Conservation (phyloP, 2,113 vertebrate species). For the Halcyon malimbica region DNA sequence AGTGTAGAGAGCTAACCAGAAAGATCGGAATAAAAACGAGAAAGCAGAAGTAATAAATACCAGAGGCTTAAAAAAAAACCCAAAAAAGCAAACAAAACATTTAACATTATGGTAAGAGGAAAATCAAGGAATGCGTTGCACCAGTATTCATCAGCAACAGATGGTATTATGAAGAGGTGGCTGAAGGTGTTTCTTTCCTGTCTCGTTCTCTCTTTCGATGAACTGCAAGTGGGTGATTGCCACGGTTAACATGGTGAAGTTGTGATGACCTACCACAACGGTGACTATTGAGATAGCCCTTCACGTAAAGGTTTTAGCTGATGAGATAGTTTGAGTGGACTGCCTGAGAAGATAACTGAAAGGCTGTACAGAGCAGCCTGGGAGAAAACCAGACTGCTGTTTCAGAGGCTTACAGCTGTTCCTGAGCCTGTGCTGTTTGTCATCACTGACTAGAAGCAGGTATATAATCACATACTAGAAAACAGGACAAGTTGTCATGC, state of each 20-base stretch:
- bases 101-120: not conserved
- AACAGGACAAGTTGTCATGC: not conserved
- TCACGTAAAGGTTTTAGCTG: not conserved
- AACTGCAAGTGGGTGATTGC: not conserved
- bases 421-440: rapidly evolving
- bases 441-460: not conserved
- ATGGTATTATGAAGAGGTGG: not conserved
- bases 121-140: not conserved
- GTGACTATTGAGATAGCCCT: not conserved
- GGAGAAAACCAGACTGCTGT: not conserved
- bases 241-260: not conserved
- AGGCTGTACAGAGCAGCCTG: not conserved
- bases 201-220: rapidly evolving
- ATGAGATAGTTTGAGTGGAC: not conserved
- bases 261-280: not conserved
- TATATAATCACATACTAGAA: not conserved
- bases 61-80: not conserved
- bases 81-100: not conserved
- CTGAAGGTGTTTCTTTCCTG: not conserved
- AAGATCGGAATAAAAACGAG: not conserved
- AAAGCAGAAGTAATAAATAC: not conserved
- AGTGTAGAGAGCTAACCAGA: not conserved
- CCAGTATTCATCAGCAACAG: not conserved
- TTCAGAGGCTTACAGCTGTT: not conserved
- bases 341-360: not conserved